Conservation (phyloP, 2,888 invertebrate species). For the Arrhopalites spinosus region DNA sequence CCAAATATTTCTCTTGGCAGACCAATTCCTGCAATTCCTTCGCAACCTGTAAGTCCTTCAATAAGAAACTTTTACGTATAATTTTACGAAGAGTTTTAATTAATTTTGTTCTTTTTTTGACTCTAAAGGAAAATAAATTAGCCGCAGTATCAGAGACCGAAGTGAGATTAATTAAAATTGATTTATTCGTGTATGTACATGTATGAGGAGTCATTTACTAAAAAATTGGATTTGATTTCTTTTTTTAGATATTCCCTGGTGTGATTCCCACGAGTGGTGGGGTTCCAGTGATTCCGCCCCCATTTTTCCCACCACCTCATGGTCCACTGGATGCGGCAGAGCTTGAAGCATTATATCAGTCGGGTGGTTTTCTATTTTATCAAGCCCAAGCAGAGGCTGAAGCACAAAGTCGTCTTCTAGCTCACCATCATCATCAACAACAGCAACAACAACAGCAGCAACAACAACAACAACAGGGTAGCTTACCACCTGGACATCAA, state of each 20-base stretch:
- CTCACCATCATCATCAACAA: slow-evolving; percentile 46
- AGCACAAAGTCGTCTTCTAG: slow-evolving; percentile 63
- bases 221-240: no score
- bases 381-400: slow-evolving; percentile 60
- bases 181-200: no score
- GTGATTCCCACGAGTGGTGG: slow-evolving; percentile 59
- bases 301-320: slow-evolving; percentile 69
- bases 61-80: background rate
- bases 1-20: slow-evolving; percentile 94
- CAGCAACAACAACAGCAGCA: slow-evolving; percentile 33
- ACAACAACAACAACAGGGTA: slow-evolving; percentile 28
- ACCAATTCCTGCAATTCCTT: slow-evolving; percentile 68
- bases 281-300: slow-evolving; percentile 67
- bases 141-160: slow-evolving; percentile 77
- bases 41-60: background rate
- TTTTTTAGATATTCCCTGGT: slow-evolving; percentile 61
- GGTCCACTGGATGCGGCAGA: slow-evolving; percentile 58
- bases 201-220: no score
- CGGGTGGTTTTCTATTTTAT: slow-evolving; percentile 53
- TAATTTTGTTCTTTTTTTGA: slow-evolving; percentile 13
- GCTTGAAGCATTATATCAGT: slow-evolving; percentile 59
- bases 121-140: slow-evolving; percentile 61
- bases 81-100: background rate
- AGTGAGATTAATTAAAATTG: slow-evolving; percentile 65
- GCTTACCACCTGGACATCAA: background rate